phyloP scores from a whole-genome alignment of 2,888 invertebrate species.

The Papilio demoleus region DNA sequence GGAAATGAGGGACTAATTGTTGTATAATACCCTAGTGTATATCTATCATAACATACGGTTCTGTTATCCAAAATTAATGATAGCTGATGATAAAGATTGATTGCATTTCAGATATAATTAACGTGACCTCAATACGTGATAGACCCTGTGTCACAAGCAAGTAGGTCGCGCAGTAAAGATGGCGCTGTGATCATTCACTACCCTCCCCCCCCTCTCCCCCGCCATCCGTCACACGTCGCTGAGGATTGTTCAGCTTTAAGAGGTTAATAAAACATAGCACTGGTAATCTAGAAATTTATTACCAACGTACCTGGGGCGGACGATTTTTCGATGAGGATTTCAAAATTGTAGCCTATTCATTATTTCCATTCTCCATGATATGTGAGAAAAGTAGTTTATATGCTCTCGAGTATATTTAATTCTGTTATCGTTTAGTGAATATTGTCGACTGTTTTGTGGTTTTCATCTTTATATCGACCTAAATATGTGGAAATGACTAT shows the following conservation, averaged over 20 bases:
- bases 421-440: too few species aligned
- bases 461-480: too few species aligned
- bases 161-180: slow-evolving; percentile 26
- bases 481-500: too few species aligned
- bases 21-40: too few species aligned
- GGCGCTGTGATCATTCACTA: slow-evolving; percentile 20
- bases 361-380: too few species aligned
- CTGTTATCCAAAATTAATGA: not conserved
- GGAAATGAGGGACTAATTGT: too few species aligned
- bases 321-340: not conserved
- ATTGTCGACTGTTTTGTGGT: too few species aligned
- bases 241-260: slow-evolving; percentile 22
- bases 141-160: slow-evolving; percentile 9
- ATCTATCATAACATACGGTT: not conserved
- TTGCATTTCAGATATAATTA: slow-evolving; percentile 10
- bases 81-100: not conserved
- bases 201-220: slow-evolving; percentile 9
- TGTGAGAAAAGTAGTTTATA: too few species aligned
- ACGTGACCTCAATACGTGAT: slow-evolving; percentile 23
- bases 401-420: too few species aligned
- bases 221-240: slow-evolving; percentile 15
- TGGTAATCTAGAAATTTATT: slow-evolving; percentile 8
- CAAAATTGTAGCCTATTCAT: not conserved
- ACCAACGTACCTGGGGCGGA: not conserved
- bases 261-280: slow-evolving; percentile 23